Base-by-base conservation (phyloP, 2,888 invertebrate species). In the Allygus modestus region DNA sequence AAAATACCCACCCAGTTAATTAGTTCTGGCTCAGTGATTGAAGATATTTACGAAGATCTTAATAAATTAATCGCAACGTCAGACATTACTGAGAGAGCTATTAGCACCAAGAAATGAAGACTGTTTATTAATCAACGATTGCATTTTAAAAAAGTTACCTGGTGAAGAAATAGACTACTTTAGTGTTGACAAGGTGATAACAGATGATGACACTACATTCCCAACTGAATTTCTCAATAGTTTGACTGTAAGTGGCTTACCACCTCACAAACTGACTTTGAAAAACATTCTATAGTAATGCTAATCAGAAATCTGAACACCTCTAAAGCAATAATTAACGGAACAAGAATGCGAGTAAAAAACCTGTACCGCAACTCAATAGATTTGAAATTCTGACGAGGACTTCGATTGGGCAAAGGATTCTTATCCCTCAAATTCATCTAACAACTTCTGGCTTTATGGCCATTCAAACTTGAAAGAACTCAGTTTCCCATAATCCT, bases 41-140 rank as follows among this genome's bases (percentile, higher is more conserved):
- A n/a, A n/a, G n/a, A n/a, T n/a, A n/a, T n/a, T n/a, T n/a, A n/a
- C n/a, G n/a, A n/a, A n/a, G n/a, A n/a, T n/a, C n/a, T n/a, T n/a
- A n/a, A n/a, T n/a, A n/a, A n/a, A n/a, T n/a, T n/a, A n/a, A n/a
- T n/a, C n/a, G n/a, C n/a, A n/a, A n/a, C n/a, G n/a, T n/a, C n/a
- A 26, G 41, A 43, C 41, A 43, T 75, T 41, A 75, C 26, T 43
- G 43, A 75, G 12, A 41, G 75, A 75, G 37, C 75, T 43, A 75
- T 41, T 75, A 26, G 41, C 75, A 75, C 75, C 37, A 17, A 43
- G 43, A 75, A 75, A 75, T 75, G 23, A 75, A 75, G 37, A 75
- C 75, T 41, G 75, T 75, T 26, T 20, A 26, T 43, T 43, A 75
- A 37, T 75, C 15, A n/a, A 73, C n/a, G 43, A 75, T 9, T 12